Conservation (phyloP, 2,113 vertebrate genomes). For the Oryzias melastigma region DNA sequence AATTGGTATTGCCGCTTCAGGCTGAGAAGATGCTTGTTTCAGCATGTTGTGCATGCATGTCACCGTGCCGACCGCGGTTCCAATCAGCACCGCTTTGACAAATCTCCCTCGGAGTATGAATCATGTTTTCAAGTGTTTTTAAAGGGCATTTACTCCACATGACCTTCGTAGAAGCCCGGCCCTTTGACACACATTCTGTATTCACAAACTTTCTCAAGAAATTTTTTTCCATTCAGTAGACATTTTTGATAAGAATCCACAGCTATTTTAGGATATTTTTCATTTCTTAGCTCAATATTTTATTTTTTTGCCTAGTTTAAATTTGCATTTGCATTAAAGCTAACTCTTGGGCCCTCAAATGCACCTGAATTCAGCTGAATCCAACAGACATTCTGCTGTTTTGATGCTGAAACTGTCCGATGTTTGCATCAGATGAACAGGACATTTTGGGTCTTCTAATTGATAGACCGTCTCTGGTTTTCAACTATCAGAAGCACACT, state of each 20-base stretch:
- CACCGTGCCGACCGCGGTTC: conserved; percentile 43
- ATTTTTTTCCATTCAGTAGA: conserved; percentile 2
- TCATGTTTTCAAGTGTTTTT: conserved; percentile 55
- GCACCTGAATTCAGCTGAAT: conserved; percentile 38
- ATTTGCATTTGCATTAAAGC: conserved; percentile 33
- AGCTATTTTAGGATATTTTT: too few species aligned
- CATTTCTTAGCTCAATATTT: too few species aligned
- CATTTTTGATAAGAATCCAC: neutral
- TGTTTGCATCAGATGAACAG: conserved; percentile 22
- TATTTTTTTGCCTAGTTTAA: too few species aligned
- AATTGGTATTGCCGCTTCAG: conserved; percentile 60
- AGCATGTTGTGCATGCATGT: conserved; percentile 71
- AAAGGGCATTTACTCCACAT: conserved; percentile 55
- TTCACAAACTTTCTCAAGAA: conserved; percentile 23
- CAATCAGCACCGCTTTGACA: conserved; percentile 69
- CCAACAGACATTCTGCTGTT: conserved; percentile 34
- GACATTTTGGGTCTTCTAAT: neutral
- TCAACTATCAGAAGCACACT: neutral
- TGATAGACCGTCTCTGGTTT: neutral
- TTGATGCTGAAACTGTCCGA: conserved; percentile 45
- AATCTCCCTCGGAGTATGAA: conserved; percentile 55
- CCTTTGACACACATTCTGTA: conserved; percentile 38
- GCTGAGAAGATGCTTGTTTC: conserved; percentile 72
- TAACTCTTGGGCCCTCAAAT: conserved; percentile 38
- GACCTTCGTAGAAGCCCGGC: conserved; percentile 41